phyloP scores from a whole-genome alignment of 2,888 invertebrate species.

The Cataglyphis livida region DNA sequence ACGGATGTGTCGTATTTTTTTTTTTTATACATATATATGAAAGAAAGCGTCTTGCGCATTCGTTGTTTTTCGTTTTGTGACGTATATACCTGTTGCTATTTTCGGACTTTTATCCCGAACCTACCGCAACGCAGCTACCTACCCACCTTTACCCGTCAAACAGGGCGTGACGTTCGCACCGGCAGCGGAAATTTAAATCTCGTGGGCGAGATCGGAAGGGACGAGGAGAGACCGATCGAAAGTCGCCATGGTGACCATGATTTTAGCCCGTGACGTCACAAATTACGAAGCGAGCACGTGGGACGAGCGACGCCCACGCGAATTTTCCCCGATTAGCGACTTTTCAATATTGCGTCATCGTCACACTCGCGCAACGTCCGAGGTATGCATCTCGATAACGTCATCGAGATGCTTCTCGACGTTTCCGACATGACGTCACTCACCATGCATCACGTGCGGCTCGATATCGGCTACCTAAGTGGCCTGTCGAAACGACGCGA shows the following conservation, averaged over 20 bases:
- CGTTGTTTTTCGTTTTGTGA: constrained; percentile 44
- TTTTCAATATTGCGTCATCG: constrained; percentile 48
- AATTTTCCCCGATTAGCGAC: constrained; percentile 44
- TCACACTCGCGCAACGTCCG: not conserved
- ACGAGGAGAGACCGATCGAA: constrained; percentile 55
- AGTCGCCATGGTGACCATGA: constrained; percentile 71
- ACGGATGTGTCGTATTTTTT: not conserved
- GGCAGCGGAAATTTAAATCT: constrained; percentile 68
- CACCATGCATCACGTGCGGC: constrained; percentile 24
- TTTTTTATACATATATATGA: not conserved
- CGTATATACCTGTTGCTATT: constrained; percentile 72
- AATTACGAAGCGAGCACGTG: constrained; percentile 37
- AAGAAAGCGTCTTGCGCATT: not conserved
- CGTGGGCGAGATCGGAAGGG: constrained; percentile 68
- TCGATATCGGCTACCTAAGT: constrained; percentile 28
- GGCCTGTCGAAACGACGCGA: not conserved
- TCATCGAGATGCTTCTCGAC: constrained; percentile 19
- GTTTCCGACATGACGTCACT: constrained; percentile 62
- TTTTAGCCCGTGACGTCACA: constrained; percentile 65
- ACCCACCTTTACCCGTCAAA: constrained; percentile 64
- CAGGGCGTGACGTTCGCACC: constrained; percentile 62
- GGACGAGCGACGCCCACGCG: constrained; percentile 10
- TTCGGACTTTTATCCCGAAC: constrained; percentile 67
- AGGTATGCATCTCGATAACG: constrained; percentile 15
- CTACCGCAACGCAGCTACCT: constrained; percentile 65